phyloP scores from a whole-genome alignment of 2,113 vertebrate species.

The Heteronetta atricapilla region DNA sequence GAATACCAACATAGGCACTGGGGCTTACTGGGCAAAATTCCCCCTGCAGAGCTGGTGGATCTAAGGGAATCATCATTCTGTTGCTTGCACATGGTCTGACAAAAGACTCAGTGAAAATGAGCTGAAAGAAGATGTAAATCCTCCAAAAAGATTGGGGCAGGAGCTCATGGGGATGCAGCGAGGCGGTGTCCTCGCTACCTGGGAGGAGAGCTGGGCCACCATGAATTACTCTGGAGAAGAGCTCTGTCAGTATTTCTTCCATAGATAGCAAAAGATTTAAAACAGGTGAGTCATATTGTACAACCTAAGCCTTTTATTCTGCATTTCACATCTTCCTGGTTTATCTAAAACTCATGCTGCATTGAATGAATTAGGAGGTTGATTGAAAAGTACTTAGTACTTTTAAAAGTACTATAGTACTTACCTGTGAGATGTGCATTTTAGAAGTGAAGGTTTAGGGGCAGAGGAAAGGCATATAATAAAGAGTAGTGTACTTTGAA shows the following conservation, averaged over 20 bases:
- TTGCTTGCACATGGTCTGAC: neutral
- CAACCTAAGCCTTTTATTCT: conserved; percentile 30
- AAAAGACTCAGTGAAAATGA: neutral
- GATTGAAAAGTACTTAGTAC: conserved; percentile 71
- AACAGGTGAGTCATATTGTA: conserved; percentile 16
- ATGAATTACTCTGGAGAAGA: neutral
- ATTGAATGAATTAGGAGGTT: conserved; percentile 54
- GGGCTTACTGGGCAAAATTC: neutral
- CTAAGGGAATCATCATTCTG: neutral
- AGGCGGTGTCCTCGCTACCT: neutral
- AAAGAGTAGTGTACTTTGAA: conserved; percentile 70
- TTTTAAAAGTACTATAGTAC: conserved; percentile 64
- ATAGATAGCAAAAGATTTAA: conserved; percentile 5
- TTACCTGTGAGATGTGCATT: conserved; percentile 63
- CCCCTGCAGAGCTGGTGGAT: neutral
- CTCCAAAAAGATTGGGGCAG: neutral
- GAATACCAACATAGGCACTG: neutral
- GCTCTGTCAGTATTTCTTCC: neutral
- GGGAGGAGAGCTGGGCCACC: neutral
- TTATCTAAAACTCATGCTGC: conserved; percentile 39
- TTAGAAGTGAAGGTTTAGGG: conserved; percentile 72
- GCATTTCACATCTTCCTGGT: conserved; percentile 21
- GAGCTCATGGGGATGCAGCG: neutral
- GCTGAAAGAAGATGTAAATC: neutral
- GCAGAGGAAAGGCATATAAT: conserved; percentile 61